phyloP scores from a whole-genome alignment of 2,888 invertebrate genomes.

The Mythimna impura region DNA sequence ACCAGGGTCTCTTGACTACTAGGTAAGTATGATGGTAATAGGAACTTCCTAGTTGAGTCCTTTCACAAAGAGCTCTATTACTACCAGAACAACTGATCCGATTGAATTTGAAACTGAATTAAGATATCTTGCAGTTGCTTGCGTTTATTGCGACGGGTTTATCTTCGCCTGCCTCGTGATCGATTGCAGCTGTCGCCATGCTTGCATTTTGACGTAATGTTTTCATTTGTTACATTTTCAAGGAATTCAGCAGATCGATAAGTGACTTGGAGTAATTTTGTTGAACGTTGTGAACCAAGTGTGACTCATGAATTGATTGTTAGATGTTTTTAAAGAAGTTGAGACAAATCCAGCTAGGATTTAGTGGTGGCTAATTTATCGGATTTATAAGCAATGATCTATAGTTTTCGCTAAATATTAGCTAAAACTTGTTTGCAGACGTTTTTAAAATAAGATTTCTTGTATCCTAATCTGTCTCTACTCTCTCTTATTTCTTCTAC shows the following conservation, averaged over 20 bases:
- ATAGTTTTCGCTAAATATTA: neutral
- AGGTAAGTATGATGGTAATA: neutral
- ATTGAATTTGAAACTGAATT: constrained; percentile 24
- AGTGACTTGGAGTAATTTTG: neutral
- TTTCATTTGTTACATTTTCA: constrained; percentile 10
- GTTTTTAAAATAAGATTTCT: too few relatives aligned
- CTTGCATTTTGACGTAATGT: constrained; percentile 20
- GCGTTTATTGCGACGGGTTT: constrained; percentile 40
- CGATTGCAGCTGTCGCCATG: constrained; percentile 36
- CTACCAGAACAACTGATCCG: neutral
- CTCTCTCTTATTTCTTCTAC: too few relatives aligned
- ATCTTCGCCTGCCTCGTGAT: constrained; percentile 42
- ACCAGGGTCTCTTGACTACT: neutral
- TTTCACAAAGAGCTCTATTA: neutral
- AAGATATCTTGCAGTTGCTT: constrained; percentile 18
- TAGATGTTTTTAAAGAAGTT: too few relatives aligned
- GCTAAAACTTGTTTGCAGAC: neutral
- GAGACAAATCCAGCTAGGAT: too few relatives aligned
- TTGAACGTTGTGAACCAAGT: too few relatives aligned
- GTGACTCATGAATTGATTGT: neutral
- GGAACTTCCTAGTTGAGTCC: neutral
- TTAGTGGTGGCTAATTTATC: too few relatives aligned
- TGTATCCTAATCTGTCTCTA: too few relatives aligned
- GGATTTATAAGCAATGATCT: too few relatives aligned
- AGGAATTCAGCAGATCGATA: neutral